phyloP scores from a whole-genome alignment of 1,140 invertebrate genomes.

The Trichonephila clavata region DNA sequence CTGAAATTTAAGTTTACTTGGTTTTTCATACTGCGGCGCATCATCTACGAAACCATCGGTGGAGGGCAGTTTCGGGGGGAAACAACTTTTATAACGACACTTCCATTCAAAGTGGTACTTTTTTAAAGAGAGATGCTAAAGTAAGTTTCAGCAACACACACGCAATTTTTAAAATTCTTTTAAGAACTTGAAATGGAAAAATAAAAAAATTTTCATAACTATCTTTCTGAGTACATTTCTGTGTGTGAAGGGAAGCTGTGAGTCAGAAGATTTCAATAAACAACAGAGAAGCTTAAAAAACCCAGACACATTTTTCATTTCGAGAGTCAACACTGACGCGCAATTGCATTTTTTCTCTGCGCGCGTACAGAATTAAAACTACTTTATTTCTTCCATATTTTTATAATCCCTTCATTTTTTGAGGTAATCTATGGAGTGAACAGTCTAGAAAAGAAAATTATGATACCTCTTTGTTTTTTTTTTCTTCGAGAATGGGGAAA shows the following conservation, averaged over 20 bases:
- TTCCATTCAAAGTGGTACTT: too few species aligned
- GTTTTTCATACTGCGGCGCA: too few species aligned
- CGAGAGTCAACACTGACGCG: background rate
- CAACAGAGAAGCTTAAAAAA: background rate
- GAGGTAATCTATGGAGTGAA: background rate
- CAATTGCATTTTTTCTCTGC: background rate
- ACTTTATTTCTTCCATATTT: background rate
- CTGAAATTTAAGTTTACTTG: too few species aligned
- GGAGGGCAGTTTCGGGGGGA: too few species aligned
- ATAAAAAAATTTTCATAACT: background rate
- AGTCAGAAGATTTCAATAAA: background rate
- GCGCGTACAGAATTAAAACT: background rate
- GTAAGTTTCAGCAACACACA: too few species aligned
- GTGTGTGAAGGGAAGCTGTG: background rate
- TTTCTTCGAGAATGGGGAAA: background rate
- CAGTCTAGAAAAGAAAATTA: background rate
- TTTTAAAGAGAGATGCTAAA: too few species aligned
- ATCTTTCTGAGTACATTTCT: background rate
- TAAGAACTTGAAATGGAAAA: too few species aligned
- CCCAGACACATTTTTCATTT: constrained; percentile 26
- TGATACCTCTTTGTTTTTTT: background rate
- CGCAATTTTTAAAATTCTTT: too few species aligned
- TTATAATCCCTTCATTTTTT: background rate
- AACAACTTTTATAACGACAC: too few species aligned
- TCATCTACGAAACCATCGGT: too few species aligned